Base-by-base conservation (phyloP, 2,113 vertebrate genomes). In the Amazona vittata region DNA sequence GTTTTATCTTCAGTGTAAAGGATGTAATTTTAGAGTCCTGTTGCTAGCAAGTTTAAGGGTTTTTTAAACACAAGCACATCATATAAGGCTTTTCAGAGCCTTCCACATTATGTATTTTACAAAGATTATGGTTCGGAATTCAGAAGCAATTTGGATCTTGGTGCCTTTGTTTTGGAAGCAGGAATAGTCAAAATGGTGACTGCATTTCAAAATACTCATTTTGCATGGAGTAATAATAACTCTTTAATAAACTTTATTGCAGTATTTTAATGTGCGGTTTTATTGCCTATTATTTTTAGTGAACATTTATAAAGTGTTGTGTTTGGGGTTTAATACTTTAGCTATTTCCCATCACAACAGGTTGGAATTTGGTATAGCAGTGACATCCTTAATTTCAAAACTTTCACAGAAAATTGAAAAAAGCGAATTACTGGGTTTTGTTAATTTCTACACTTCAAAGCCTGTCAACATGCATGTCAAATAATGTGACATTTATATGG, bases 221-320 rank as follows among this genome's bases (percentile, higher is more conserved):
- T 86, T 89, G 39, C 79, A 94, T 93, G 80, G 60, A 87, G 53
- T 89, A 95, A 79, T 87, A 95, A 79, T 59, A 82, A 60, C 77
- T 77, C 63, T 83, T 90, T 80, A 95, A 80, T 94, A 96, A 77
- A 68, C 91, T 96, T 96, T 96, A 94, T 55, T 87, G 82, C 69
- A 74, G 71, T 81, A 88, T 95, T 75, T 95, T 90, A 94, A 92
- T 43, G 70, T 90, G 65, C 43, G 79, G 50, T 86, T 96, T 96
- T 96, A 96, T 83, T 96, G 89, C 86, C 89, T 94, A 86, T 97
- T 97, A 96, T 97, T 97, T 97, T 97, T 96, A 96, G 91, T 8
- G 65, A 90, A 79, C 92, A 44, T 92, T 97, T 96, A 96, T 89
- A 93, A 94, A 93, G 90, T 33, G 74, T 96, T 95, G 94, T 89